Evolutionary conservation across 1,140 invertebrate species (phyloP).

Genomic region (Lordiphosa mommai): DNA sequence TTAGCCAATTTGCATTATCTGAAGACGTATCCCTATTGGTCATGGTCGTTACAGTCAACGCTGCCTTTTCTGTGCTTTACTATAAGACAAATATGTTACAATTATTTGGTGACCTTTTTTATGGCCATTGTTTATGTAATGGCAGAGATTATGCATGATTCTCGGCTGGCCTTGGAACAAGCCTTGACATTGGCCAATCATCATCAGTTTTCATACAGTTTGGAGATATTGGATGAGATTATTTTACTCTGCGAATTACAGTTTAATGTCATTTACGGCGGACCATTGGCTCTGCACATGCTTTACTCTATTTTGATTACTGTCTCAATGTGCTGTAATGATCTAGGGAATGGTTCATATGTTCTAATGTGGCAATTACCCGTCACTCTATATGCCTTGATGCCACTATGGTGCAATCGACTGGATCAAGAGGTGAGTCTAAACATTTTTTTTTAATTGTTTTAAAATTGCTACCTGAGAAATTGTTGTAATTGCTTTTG

Average conservation of each 20-base stretch:
- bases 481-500: background rate
- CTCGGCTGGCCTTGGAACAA: background rate
- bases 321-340: background rate
- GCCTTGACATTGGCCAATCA: background rate
- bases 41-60: background rate
- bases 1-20: background rate
- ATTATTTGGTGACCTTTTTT: conserved; percentile 1
- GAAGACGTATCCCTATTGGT: background rate
- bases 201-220: background rate
- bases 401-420: background rate
- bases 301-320: conserved; percentile 1
- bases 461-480: too few relatives aligned
- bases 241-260: background rate
- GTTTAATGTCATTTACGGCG: conserved; percentile 1
- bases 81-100: background rate
- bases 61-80: background rate
- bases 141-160: background rate
- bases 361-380: background rate
- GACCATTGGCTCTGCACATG: background rate
- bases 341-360: background rate
- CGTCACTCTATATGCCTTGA: background rate
- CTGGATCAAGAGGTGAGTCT: conserved; percentile 6
- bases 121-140: background rate
- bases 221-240: background rate
- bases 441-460: too few relatives aligned